Evolutionary conservation across 2,888 invertebrate genomes (phyloP).

Genomic region (Neria commutata): DNA sequence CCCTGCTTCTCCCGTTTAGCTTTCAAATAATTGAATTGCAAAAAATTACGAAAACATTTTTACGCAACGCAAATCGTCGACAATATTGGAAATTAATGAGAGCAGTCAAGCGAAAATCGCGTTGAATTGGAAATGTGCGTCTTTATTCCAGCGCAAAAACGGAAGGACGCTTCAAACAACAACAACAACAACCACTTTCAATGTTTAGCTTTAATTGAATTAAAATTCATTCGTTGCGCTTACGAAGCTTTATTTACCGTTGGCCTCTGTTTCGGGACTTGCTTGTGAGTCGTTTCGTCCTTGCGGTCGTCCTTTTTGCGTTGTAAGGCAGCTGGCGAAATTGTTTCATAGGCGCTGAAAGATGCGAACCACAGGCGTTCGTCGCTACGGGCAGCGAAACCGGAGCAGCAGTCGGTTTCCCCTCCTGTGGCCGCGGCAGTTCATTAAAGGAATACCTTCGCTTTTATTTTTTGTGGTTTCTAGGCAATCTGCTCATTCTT

Average conservation of each 20-base stretch:
- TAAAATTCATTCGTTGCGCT: conserved; percentile 59
- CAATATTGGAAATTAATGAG: conserved; percentile 1
- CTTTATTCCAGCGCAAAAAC: too few relatives aligned
- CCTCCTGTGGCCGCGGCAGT: too few relatives aligned
- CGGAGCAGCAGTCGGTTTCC: background rate
- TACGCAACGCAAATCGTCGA: background rate
- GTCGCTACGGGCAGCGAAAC: conserved; percentile 38
- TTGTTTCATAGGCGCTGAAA: conserved; percentile 36
- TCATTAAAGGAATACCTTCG: conserved; percentile 3
- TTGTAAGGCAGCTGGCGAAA: conserved; percentile 7
- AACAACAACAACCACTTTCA: conserved; percentile 36
- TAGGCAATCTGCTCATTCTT: too few relatives aligned
- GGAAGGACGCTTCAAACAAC: background rate
- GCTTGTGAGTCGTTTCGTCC: background rate
- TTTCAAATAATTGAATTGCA: background rate
- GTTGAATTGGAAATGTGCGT: too few relatives aligned
- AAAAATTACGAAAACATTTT: background rate
- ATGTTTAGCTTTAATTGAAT: conserved; percentile 57
- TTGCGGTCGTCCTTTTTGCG: background rate
- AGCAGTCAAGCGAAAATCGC: background rate
- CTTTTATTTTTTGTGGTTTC: too few relatives aligned
- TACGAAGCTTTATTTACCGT: conserved; percentile 43
- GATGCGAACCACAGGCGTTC: conserved; percentile 34
- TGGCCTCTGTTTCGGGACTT: background rate
- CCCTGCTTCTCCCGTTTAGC: background rate